Conservation (phyloP, 2,113 vertebrate genomes). For the Smithornis capensis region DNA sequence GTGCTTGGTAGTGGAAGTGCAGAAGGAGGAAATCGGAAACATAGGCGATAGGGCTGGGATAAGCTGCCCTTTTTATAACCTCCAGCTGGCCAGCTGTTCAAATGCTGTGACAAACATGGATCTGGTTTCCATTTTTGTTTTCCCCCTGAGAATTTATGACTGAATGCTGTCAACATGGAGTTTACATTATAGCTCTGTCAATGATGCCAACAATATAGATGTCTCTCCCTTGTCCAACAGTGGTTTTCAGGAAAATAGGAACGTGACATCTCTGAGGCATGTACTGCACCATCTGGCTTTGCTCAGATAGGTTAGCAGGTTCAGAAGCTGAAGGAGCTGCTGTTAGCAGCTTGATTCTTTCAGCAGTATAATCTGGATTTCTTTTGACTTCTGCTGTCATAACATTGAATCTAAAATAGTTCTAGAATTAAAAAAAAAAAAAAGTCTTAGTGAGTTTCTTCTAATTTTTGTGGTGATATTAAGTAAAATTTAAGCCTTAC, state of each 20-base stretch:
- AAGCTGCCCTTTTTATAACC: neutral
- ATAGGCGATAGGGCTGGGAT: neutral
- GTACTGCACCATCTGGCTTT: neutral
- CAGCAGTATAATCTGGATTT: neutral
- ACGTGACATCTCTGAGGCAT: neutral
- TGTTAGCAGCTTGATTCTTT: neutral
- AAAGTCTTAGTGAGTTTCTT: neutral
- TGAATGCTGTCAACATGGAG: neutral
- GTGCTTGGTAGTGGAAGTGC: neutral
- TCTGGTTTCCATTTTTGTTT: neutral
- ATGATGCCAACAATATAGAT: neutral
- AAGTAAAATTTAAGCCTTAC: neutral
- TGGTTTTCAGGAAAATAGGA: neutral
- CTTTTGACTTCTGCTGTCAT: neutral
- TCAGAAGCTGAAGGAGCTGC: neutral
- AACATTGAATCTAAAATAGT: neutral
- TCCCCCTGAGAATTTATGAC: neutral
- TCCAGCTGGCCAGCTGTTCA: neutral
- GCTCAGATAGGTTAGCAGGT: neutral
- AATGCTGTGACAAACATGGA: neutral
- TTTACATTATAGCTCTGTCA: neutral
- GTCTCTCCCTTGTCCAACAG: neutral
- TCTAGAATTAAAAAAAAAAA: neutral
- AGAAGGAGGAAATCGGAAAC: neutral
- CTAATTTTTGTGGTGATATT: neutral